A percentile compares a stretch with the other conserved stretches of the same genome.
Conservation (phyloP, 2,113 vertebrate species). For the Tiliqua scincoides region DNA sequence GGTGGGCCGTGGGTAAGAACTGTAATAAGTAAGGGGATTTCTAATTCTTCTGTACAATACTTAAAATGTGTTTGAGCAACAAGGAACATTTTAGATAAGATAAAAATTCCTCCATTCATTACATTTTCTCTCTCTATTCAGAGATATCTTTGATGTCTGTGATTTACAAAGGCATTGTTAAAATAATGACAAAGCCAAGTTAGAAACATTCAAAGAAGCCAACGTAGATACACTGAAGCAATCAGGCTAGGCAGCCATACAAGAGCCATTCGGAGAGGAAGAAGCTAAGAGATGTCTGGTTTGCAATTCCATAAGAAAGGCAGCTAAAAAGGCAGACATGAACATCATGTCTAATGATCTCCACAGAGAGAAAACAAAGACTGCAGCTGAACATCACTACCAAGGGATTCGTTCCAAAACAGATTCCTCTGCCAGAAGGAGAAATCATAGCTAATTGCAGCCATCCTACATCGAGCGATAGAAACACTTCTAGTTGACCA, state of each 20-base stretch:
- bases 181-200: conserved; percentile 16
- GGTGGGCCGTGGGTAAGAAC: too few relatives aligned
- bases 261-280: not conserved
- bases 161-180: conserved; percentile 39
- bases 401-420: conserved; percentile 27
- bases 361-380: conserved; percentile 28
- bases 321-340: conserved; percentile 52
- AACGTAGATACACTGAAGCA: conserved; percentile 14
- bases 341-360: conserved; percentile 7
- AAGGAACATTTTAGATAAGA: not conserved
- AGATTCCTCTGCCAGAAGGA: not conserved
- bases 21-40: too few relatives aligned
- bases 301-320: conserved; percentile 33
- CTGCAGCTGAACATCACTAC: not conserved
- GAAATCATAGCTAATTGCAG: not conserved
- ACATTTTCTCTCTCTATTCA: not conserved
- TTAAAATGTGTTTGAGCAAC: not conserved
- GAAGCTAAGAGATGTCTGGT: conserved; percentile 38
- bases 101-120: not conserved
- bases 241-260: conserved; percentile 5
- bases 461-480: conserved; percentile 4
- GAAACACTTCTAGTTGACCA: conserved; percentile 8
- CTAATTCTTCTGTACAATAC: conserved; percentile 5
- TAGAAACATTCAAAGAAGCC: conserved; percentile 26
- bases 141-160: conserved; percentile 16